Evolutionary conservation across 2,797 vertebrate species (phyloP), one percentile per base, ranked within the genome.

Genomic region (Chaetophractus vellerosus): DNA sequence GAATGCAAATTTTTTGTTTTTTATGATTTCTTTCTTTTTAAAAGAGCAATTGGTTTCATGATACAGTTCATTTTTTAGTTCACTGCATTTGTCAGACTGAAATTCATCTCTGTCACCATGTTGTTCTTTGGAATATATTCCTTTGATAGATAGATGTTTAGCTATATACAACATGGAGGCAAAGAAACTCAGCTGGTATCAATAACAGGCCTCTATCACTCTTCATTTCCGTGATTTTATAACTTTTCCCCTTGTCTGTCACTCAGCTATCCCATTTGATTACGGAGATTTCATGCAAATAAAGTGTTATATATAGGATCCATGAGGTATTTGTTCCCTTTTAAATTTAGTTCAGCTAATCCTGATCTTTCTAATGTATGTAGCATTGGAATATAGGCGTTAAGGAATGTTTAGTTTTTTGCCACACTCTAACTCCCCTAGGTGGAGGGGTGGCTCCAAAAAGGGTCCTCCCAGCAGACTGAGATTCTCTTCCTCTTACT

Each of bases 21-120:
- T 88, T 48, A 79, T 72, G 41, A 90, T 55, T 28, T 76, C 12
- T 63, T 78, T 83, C 31, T 28, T 50, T 78, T 21, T 57, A 90
- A 94, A 84, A 64, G 85, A 88, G 48, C 48, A 41, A 55, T 88
- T 88, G 16, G 33, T 78, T 91, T 95, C 55, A 90, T 94, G 87
- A 82, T 86, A 79, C 28, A 88, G 84, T 74, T 97, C 52, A 86
- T 72, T 91, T 97, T 95, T 95, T 61, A 91, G 89, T 90, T 96
- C 75, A 90, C 41, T 82, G 64, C 61, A 61, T 94, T 91, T 96
- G 59, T 95, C 88, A 91, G 74, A n/a, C 11, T 85, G 63, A 94
- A 95, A 96, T 96, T 88, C 52, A 94, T 93, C 74, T 89, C 92
- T 95, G 84, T 95, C 89, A 96, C 26, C 41, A 12, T 86, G 72